phyloP scores from a whole-genome alignment of 2,888 invertebrate genomes.

The Orthonychiurus folsomi region DNA sequence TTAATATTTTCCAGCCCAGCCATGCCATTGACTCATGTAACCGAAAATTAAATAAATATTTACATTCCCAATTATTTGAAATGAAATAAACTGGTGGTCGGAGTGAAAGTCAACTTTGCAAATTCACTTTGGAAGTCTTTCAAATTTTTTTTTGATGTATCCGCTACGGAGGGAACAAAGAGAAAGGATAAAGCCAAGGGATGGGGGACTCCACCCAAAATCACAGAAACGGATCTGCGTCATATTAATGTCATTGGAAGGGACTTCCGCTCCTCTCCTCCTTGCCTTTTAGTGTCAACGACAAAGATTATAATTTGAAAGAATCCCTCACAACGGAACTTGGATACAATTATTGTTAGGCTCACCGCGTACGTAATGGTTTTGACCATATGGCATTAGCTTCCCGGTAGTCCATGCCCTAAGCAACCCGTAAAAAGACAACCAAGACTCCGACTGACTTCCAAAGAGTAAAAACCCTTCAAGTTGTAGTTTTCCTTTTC shows the following conservation, averaged over 20 bases:
- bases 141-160: no score
- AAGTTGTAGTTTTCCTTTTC: not conserved
- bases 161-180: no score
- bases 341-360: not conserved
- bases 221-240: conserved; percentile 28
- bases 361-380: not conserved
- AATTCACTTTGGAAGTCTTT: no score
- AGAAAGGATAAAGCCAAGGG: no score
- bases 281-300: not conserved
- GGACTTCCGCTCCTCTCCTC: conserved; percentile 23
- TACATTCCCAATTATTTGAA: no score
- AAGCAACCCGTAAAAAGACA: not conserved
- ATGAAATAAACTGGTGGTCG: no score
- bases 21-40: no score
- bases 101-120: no score
- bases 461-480: not conserved
- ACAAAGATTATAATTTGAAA: not conserved
- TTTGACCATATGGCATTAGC: not conserved
- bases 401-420: not conserved
- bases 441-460: not conserved
- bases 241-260: conserved; percentile 24
- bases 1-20: no score
- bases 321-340: not conserved
- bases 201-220: no score
- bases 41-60: no score